Evolutionary conservation across 2,888 invertebrate genomes (phyloP).

Genomic region (Caenorhabditis uteleia): DNA sequence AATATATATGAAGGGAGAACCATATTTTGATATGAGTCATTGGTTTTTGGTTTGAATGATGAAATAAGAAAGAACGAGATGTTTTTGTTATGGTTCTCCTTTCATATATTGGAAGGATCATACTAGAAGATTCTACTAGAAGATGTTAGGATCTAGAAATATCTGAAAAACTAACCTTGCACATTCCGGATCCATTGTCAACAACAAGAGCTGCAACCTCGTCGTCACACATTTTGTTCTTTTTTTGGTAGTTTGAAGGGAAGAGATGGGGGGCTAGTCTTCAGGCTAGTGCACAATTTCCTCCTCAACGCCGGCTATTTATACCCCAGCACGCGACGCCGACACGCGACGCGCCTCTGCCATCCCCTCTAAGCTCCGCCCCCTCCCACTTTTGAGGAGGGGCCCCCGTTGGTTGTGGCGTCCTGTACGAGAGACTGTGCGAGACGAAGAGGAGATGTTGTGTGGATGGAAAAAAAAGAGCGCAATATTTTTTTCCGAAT

Average conservation of each 20-base stretch:
- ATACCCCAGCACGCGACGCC: background rate
- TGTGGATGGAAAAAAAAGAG: too few species aligned
- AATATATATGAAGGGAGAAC: too few species aligned
- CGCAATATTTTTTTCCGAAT: too few species aligned
- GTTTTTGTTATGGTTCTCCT: background rate
- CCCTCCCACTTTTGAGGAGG: too few species aligned
- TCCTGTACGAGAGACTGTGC: too few species aligned
- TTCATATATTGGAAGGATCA: background rate
- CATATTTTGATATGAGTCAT: too few species aligned
- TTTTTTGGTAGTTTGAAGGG: too few species aligned
- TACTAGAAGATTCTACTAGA: background rate
- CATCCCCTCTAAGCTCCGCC: too few species aligned
- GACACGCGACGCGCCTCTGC: too few species aligned
- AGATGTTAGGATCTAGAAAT: too few species aligned
- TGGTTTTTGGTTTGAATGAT: constrained; percentile 1
- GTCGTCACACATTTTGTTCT: constrained; percentile 54
- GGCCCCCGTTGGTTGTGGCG: too few species aligned
- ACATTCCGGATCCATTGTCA: constrained; percentile 72
- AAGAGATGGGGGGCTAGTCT: constrained; percentile 21
- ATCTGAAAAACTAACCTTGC: constrained; percentile 72
- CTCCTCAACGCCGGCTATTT: constrained; percentile 7
- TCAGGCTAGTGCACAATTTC: constrained; percentile 19
- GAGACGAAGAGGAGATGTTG: too few species aligned
- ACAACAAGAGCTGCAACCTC: constrained; percentile 60
- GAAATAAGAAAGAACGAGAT: background rate